Base-by-base conservation (phyloP, 92 coral and sea anemone species). In the Diadumene lineata region DNA sequence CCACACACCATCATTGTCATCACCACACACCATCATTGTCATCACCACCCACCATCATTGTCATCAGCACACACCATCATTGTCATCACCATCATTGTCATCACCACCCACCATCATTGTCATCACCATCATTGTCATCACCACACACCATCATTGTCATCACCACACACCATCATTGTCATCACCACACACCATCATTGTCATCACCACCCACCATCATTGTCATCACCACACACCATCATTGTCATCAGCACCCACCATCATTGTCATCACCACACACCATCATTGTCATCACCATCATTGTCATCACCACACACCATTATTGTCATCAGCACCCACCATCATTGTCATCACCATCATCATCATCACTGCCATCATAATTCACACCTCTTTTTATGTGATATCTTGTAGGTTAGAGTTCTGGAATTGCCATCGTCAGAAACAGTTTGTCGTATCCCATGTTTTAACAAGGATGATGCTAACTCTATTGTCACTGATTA, bases 401-500 rank as follows among this genome's bases (percentile, higher is more conserved):
- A 38, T n/a, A 11, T 30, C 11, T 18, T 18, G 34, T 65, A 92
- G 98, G 81, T 84, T 38, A 81, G 96, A 46, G 87, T 92, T 7
- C 80, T 90, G 28, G 81, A 87, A 60, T 71, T 92, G 31, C 98
- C 98, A 22, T 61, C 65, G 0, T 58, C 78, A 1, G 94, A 85
- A 31, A 80, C 90, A 48, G 61, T 82, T 21, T 92, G 98, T 72
- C 89, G 94, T 43, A 77, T 92, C 44, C 70, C 80, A 50, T 89
- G 96, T 25, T 81, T 90, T 63, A 92, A 92, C 80, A 90, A 58
- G 48, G 87, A 92, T 31, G 98, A 92, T 76, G 66, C 80, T 25
- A 92, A 92, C 74, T 68, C 97, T 24, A 79, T 92, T 1, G 89
- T 92, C n/a, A 92, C 92, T 0, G 82, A 87, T 78, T 92, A 92